Evolutionary conservation across 2,888 invertebrate genomes (phyloP), one percentile per base, ranked within the genome.

Genomic region (Agrotis puta): DNA sequence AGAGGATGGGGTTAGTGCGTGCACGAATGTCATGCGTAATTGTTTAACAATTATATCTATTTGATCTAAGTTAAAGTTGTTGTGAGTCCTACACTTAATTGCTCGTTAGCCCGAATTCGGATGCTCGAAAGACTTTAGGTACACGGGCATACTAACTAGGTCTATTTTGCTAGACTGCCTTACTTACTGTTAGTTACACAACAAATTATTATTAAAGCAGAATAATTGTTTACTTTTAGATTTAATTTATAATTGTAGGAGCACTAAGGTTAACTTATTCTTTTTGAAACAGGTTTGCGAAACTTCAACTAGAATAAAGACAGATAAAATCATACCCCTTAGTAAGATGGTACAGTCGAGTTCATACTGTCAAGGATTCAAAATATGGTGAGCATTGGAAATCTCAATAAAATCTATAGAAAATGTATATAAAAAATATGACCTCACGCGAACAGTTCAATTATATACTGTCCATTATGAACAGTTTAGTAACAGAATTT

Each of bases 131-230:
- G 39, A 39, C 39, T 39, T 39, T 11, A 39, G 39, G 39, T 48
- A 5, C 7, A 22, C 22, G 13, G 20, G 3, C 0, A 20, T 51
- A 33, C 39, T 39, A 39, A 1, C 9, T 11, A 39, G 39, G 39
- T 39, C 39, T 39, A 39, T 9, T 39, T 39, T 39, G 39, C 11
- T 27, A 27, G 27, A 27, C 22, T n/a, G n/a, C n/a, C n/a, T n/a
- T n/a, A n/a, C n/a, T n/a, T n/a, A n/a, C n/a, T n/a, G n/a, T n/a
- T n/a, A n/a, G n/a, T n/a, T n/a, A 43, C 43, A 16, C 48, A 27
- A 13, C 48, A 63, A 48, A 53, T 76, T 48, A 22, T 56, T 45
- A 50, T 59, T 45, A 33, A 11, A 54, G n/a, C 53, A 22, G 18
- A 47, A 56, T 59, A 9, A 57, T 51, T 51, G 33, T 54, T 54